Percentiles rank a stretch among this genome's conserved stretches.
These are phyloP conservation scores for Hirudinaria manillensis DNA, from an alignment of 2,888 invertebrate species.

Conservation along the genomic window DNA sequence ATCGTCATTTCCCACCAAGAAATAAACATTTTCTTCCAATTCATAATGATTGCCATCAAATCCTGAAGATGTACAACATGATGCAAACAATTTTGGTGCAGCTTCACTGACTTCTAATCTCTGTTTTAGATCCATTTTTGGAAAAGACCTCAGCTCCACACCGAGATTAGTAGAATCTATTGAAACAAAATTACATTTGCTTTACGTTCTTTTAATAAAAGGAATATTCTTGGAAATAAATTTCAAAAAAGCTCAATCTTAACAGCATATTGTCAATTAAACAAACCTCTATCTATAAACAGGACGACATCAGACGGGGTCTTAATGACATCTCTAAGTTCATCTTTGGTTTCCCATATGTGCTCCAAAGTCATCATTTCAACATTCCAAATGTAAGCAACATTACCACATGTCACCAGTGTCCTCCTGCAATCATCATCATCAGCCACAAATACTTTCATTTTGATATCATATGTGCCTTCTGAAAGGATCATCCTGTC, in stretches of 20 bases:
- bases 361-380: neutral
- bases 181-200: no score
- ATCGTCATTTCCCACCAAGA: neutral
- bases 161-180: neutral
- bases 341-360: neutral
- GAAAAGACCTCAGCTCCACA: constrained; percentile 12
- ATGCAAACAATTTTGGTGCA: neutral
- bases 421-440: neutral
- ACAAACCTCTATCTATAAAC: neutral
- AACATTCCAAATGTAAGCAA: neutral
- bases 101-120: neutral
- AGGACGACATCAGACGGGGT: constrained; percentile 5
- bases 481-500: no score
- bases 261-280: neutral
- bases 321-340: neutral
- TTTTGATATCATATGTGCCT: neutral
- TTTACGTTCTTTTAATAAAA: no score
- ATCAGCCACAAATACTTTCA: neutral
- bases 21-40: constrained; percentile 7
- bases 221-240: neutral
- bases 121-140: neutral
- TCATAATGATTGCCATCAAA: constrained; percentile 1
- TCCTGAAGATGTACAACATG: neutral
- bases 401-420: neutral
- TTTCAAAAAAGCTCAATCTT: neutral